Percentiles rank a stretch among this genome's conserved stretches.
phyloP scores from a whole-genome alignment of 2,113 vertebrate species.

The Dipodomys ordii region DNA sequence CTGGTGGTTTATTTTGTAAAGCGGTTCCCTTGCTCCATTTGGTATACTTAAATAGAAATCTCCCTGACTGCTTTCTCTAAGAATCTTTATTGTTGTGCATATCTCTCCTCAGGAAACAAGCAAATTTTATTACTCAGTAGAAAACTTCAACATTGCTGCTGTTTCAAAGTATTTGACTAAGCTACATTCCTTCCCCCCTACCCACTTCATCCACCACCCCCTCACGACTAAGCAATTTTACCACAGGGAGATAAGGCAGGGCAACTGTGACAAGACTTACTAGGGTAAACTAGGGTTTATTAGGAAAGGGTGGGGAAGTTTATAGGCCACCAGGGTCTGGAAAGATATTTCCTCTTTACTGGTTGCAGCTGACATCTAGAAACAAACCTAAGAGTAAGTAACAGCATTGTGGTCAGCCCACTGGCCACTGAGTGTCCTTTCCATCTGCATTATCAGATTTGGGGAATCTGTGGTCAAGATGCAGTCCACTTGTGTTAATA shows the following conservation, averaged over 20 bases:
- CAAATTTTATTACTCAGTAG: not conserved
- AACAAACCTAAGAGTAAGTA: not conserved
- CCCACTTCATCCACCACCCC: not conserved
- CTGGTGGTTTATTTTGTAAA: not conserved
- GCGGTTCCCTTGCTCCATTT: not conserved
- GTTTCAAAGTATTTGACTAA: not conserved
- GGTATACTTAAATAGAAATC: not conserved
- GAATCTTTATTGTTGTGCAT: not conserved
- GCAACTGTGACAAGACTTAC: not conserved
- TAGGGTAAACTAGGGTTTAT: not conserved
- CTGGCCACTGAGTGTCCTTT: not conserved
- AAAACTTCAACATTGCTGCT: conserved; percentile 9
- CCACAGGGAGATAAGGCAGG: not conserved
- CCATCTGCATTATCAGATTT: not conserved
- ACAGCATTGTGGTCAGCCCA: not conserved
- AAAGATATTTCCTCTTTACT: not conserved
- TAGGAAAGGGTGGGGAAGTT: not conserved
- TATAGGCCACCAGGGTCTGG: not conserved
- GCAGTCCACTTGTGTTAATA: not conserved
- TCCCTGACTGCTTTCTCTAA: not conserved
- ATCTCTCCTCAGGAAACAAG: not conserved
- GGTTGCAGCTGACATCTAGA: not conserved
- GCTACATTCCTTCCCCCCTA: not conserved
- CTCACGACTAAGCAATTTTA: not conserved
- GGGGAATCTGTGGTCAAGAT: not conserved